Evolutionary conservation across 2,888 invertebrate genomes (phyloP), one percentile per base, ranked within the genome.

Genomic region (Ormyrus thymus): DNA sequence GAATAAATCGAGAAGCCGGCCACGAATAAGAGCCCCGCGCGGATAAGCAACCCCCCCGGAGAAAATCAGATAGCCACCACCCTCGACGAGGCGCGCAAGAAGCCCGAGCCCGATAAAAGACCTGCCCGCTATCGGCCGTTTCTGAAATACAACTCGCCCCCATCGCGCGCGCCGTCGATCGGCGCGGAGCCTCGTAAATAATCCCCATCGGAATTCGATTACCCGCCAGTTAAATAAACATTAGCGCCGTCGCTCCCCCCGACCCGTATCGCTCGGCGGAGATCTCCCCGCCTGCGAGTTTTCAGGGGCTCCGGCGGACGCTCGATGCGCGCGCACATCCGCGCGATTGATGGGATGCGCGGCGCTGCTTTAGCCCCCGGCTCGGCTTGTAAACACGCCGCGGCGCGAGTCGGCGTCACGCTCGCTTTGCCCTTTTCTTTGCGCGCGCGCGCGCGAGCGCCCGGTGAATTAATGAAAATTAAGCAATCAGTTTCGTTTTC

Each of bases 191-290:
- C 74, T 68, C 75, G 61, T 68, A 61, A 61, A 75, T 75, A 75
- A 75, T 48, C 15, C 61, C 15, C 51, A 13, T 6, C 45, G 56
- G 6, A 51, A 51, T 66, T 75, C 66, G 74, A 75, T 76, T 61
- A 62, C 76, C 45, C 69, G 10, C 62, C 55, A 45, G 46, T 76
- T 76, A 76, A 76, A 76, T 76, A 76, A 76, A 76, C 76, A 76
- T 76, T 70, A 76, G 61, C 75, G 48, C 73, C 55, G 45, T 55
- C 51, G 29, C 45, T 6, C 62, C 9, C 56, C 62, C 9, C 56
- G 56, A 7, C 29, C 11, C 15, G 15, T n/a, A 9, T 43, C 55
- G 8, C n/a, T n/a, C n/a, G n/a, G n/a, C n/a, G 29, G 29, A 29
- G 4, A 29, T 29, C 29, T 29, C 29, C 29, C 29, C n/a, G 3